Conservation (phyloP, 2,888 invertebrate genomes). For the Pyrocoelia pectoralis region DNA sequence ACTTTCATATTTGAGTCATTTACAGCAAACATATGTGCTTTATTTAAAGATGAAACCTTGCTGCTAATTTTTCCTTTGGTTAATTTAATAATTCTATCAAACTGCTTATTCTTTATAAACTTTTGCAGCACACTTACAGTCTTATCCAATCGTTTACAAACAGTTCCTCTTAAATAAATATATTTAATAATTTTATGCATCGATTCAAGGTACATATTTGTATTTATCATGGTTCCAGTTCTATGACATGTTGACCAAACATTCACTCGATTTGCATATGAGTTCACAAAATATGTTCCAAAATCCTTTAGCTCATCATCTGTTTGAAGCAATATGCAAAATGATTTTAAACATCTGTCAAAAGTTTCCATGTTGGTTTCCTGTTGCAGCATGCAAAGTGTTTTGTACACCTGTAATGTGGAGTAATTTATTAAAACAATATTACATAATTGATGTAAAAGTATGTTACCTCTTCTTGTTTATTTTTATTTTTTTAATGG, state of each 20-base stretch:
- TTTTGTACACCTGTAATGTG: no score
- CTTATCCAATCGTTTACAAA: slow-evolving; percentile 4
- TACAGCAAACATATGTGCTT: neutral
- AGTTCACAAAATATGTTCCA: slow-evolving; percentile 3
- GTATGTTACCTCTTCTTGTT: no score
- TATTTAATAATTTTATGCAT: slow-evolving; percentile 1
- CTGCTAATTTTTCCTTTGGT: slow-evolving; percentile 2
- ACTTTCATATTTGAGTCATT: slow-evolving; percentile 3
- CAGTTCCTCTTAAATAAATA: slow-evolving; percentile 3
- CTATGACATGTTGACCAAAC: slow-evolving; percentile 1
- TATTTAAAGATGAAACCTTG: slow-evolving; percentile 3
- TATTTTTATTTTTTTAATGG: no score
- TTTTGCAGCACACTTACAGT: slow-evolving; percentile 3
- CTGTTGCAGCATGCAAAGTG: neutral
- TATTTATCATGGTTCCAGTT: slow-evolving; percentile 1
- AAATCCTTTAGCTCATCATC: slow-evolving; percentile 4
- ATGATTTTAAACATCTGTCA: no score
- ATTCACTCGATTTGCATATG: neutral
- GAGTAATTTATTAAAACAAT: no score
- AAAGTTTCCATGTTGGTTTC: no score
- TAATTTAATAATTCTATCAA: slow-evolving; percentile 4
- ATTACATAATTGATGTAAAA: no score
- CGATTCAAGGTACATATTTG: slow-evolving; percentile 3
- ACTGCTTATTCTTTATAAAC: neutral
- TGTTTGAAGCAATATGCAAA: slow-evolving; percentile 4